Percentiles rank a stretch among this genome's conserved stretches.
Evolutionary conservation across 2,113 vertebrate species (phyloP).

Genomic region (Canis aureus): DNA sequence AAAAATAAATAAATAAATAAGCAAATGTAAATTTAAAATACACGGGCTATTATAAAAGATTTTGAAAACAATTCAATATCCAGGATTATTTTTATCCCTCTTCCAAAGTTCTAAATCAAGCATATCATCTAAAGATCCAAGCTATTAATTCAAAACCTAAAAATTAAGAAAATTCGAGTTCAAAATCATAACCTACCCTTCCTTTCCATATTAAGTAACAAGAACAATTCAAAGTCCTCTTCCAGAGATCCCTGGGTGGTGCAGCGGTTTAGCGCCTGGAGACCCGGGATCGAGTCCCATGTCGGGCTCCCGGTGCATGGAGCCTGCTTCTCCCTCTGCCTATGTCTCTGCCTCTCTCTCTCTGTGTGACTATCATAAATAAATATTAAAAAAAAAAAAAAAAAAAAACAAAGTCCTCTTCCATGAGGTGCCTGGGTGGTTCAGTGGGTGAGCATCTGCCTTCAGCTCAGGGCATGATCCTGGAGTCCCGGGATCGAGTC

Average conservation of each 20-base stretch:
- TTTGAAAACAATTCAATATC: constrained; percentile 24
- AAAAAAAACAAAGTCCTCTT: constrained; percentile 3
- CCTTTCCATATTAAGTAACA: not conserved
- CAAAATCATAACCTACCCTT: constrained; percentile 45
- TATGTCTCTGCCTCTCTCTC: no score
- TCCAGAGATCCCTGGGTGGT: not conserved
- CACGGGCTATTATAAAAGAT: not conserved
- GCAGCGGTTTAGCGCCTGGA: no score
- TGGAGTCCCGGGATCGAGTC: no score
- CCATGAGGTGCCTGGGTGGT: no score
- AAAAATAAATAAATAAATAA: not conserved
- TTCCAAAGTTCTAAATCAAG: constrained; percentile 57
- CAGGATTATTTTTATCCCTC: constrained; percentile 37
- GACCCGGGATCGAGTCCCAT: no score
- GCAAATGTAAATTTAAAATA: constrained; percentile 42
- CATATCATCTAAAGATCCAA: constrained; percentile 11
- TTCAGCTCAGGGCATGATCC: no score
- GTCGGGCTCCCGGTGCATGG: no score
- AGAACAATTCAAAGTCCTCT: constrained; percentile 58
- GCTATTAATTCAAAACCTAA: not conserved
- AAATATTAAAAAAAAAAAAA: no score
- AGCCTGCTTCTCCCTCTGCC: no score
- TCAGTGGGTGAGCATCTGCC: no score
- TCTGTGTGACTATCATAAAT: no score
- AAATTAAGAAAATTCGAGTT: not conserved